These are phyloP conservation scores for Diglossa cyanea DNA, from an alignment of 2,797 vertebrate genomes.

Conservation along the genomic window DNA sequence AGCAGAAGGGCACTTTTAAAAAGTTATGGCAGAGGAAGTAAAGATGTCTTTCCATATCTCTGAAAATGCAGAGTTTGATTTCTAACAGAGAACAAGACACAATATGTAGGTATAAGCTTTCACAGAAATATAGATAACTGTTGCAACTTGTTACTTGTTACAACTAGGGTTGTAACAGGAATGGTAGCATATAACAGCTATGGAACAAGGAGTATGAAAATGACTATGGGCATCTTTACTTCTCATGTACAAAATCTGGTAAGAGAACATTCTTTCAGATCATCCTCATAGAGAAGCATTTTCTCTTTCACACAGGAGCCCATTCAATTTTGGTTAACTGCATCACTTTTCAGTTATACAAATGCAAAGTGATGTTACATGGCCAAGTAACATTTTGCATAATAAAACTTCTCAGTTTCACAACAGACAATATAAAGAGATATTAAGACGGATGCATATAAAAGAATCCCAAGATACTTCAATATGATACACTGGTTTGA, in stretches of 20 bases:
- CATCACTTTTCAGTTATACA: background rate
- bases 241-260: background rate
- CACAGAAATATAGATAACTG: background rate
- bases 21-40: background rate
- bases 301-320: background rate
- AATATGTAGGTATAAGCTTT: background rate
- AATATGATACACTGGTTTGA: background rate
- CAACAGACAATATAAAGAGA: background rate
- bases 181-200: background rate
- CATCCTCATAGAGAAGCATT: background rate
- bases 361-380: background rate
- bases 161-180: background rate
- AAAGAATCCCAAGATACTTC: background rate
- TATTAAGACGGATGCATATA: background rate
- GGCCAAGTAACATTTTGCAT: background rate
- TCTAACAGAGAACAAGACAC: background rate
- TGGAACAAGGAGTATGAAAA: background rate
- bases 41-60: background rate
- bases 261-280: background rate
- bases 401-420: background rate
- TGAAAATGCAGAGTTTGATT: background rate
- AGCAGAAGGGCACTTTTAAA: background rate
- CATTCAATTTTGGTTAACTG: background rate
- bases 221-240: background rate
- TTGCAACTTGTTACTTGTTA: background rate